Evolutionary conservation across 1,140 invertebrate species (phyloP).

Genomic region (Atopsyche davidsoni): DNA sequence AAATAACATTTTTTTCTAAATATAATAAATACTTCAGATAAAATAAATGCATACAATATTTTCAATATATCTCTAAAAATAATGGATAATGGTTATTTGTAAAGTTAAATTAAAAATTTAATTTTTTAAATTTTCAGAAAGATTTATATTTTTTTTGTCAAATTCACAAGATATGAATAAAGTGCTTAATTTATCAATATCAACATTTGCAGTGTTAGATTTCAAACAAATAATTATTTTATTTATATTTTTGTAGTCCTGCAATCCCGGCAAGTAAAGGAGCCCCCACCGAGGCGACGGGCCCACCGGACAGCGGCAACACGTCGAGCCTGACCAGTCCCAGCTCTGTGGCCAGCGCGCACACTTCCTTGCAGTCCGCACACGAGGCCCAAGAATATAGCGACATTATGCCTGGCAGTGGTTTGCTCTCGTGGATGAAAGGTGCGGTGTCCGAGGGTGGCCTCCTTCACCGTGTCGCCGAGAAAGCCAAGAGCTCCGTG

Average conservation of each 20-base stretch:
- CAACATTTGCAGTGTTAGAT: too few species aligned
- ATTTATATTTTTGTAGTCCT: conserved; percentile 39
- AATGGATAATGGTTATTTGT: too few species aligned
- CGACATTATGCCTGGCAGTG: conserved; percentile 47
- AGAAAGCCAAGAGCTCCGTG: conserved; percentile 78
- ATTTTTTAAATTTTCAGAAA: neutral
- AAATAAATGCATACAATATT: too few species aligned
- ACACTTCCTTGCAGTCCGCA: conserved; percentile 22
- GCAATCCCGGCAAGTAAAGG: conserved; percentile 54
- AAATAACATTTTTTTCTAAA: too few species aligned
- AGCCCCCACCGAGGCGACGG: conserved; percentile 41
- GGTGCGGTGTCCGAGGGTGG: conserved; percentile 49
- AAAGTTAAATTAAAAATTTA: conserved; percentile 1
- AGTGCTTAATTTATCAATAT: too few species aligned
- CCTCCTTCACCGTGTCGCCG: conserved; percentile 46
- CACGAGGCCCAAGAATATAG: conserved; percentile 24
- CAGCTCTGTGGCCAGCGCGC: conserved; percentile 30
- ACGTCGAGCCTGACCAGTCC: conserved; percentile 37
- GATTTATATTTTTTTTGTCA: neutral
- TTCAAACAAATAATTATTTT: conserved; percentile 5
- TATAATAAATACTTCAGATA: too few species aligned
- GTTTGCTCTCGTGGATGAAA: conserved; percentile 53
- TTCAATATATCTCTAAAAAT: too few species aligned
- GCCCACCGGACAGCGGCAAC: conserved; percentile 39
- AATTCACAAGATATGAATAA: neutral